These are phyloP conservation scores for Lepus americanus DNA, from an alignment of 2,113 vertebrate genomes.

Conservation along the genomic window DNA sequence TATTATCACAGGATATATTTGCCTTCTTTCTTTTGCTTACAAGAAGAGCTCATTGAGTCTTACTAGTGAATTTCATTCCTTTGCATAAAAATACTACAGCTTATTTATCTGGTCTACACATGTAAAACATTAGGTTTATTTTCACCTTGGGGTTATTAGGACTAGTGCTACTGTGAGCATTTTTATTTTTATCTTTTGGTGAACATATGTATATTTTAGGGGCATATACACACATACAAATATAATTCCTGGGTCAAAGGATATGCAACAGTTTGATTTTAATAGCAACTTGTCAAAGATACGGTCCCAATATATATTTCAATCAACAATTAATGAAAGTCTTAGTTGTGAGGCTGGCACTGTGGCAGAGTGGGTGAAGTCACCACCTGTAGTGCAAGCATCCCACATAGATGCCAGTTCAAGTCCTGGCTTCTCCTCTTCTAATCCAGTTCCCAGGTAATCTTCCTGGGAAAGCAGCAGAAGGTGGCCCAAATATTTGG, in stretches of 20 bases:
- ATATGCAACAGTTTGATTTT: not conserved
- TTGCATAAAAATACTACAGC: not conserved
- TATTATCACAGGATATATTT: not conserved
- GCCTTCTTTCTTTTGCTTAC: not conserved
- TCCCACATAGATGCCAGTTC: too few relatives aligned
- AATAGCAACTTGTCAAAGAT: not conserved
- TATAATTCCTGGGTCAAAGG: not conserved
- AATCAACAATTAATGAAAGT: not conserved
- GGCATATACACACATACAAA: rapidly evolving
- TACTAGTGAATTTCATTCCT: not conserved
- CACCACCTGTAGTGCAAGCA: too few relatives aligned
- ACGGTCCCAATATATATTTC: not conserved
- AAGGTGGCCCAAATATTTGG: too few relatives aligned
- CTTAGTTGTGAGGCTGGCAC: too few relatives aligned
- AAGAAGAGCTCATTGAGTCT: not conserved
- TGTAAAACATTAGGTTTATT: not conserved
- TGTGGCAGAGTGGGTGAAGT: too few relatives aligned
- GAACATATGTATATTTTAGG: not conserved
- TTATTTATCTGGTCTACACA: not conserved
- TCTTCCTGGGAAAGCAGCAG: too few relatives aligned
- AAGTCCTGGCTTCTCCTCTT: too few relatives aligned
- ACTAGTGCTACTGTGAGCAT: not conserved
- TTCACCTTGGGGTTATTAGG: not conserved
- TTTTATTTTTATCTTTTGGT: not conserved
- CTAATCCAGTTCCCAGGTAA: too few relatives aligned